Percentiles rank a stretch among this genome's conserved stretches.
Conservation (phyloP, 2,113 vertebrate species). For the Irena cyanogastra region DNA sequence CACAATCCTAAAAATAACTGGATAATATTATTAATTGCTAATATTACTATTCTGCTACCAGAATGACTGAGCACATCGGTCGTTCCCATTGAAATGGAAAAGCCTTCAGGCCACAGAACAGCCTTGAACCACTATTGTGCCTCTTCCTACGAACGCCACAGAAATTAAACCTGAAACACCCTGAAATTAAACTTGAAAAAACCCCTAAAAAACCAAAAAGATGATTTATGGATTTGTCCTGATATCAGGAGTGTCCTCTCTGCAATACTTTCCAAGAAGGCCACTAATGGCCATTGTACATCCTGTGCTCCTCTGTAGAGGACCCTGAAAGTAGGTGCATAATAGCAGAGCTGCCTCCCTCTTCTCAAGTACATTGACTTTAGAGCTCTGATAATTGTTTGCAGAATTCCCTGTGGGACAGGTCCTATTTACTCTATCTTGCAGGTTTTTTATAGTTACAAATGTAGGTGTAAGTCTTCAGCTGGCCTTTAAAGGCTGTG, state of each 20-base stretch:
- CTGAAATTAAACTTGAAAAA: not conserved
- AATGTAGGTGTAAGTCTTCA: not conserved
- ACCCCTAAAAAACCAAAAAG: not conserved
- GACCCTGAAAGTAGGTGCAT: not conserved
- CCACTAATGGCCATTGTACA: not conserved
- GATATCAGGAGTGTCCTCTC: not conserved
- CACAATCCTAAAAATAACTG: not conserved
- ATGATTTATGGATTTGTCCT: conserved; percentile 3
- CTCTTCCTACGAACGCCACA: not conserved
- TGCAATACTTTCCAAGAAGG: not conserved
- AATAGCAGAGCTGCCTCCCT: not conserved
- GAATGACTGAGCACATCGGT: not conserved
- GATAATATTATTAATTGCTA: not conserved
- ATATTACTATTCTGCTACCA: not conserved
- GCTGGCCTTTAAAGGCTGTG: not conserved
- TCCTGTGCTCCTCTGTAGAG: not conserved
- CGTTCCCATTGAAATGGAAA: not conserved
- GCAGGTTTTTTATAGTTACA: not conserved
- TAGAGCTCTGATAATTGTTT: not conserved
- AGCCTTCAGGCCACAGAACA: not conserved
- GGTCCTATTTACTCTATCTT: not conserved
- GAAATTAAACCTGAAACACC: not conserved
- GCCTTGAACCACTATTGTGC: not conserved
- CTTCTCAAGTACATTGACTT: not conserved
- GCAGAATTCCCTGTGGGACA: not conserved